These are phyloP conservation scores for Polia nebulosa DNA, from an alignment of 2,888 invertebrate genomes.

Conservation along the genomic window DNA sequence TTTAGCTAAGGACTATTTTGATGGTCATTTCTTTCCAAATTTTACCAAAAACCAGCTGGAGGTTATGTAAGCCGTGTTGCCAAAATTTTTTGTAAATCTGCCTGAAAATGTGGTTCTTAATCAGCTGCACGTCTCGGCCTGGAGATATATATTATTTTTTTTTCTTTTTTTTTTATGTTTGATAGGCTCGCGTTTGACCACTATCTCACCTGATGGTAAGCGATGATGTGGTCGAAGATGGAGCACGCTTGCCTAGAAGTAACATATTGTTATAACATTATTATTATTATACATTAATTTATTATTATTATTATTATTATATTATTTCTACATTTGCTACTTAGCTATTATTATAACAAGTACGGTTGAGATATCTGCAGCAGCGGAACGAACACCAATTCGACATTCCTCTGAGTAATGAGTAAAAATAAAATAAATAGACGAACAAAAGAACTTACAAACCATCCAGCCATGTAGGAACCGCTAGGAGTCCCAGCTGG, in stretches of 20 bases:
- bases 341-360: slow-evolving; percentile 19
- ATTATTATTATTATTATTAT: too few species aligned
- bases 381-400: slow-evolving; percentile 18
- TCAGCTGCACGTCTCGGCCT: slow-evolving; percentile 4
- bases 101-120: background rate
- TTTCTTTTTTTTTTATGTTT: too few species aligned
- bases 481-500: too few species aligned
- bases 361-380: background rate
- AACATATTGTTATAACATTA: too few species aligned
- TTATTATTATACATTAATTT: too few species aligned
- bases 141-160: too few species aligned
- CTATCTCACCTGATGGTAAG: too few species aligned
- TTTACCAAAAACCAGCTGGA: background rate
- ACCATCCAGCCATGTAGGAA: background rate
- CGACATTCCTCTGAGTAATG: slow-evolving; percentile 16
- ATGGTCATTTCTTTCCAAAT: background rate
- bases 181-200: too few species aligned
- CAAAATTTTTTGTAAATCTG: background rate
- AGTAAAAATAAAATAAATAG: background rate
- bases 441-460: background rate
- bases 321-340: too few species aligned
- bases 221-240: too few species aligned
- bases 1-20: too few species aligned
- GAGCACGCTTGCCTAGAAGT: too few species aligned
- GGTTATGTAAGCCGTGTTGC: background rate